A percentile compares a stretch with the other conserved stretches of the same genome.
These are phyloP conservation scores for Drosophila yakuba DNA, from an alignment of 1,140 invertebrate species.

Conservation along the genomic window DNA sequence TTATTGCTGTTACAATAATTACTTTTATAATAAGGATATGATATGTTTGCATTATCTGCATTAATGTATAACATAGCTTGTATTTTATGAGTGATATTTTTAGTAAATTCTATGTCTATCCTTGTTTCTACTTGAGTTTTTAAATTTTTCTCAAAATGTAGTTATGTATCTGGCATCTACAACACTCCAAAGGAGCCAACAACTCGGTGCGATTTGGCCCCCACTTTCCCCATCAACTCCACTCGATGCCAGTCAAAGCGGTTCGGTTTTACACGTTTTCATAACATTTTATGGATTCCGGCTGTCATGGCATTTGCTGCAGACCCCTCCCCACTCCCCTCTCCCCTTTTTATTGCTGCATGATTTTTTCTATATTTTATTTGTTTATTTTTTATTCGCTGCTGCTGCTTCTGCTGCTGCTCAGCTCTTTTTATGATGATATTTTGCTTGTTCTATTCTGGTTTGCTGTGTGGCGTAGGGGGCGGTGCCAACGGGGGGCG, in stretches of 20 bases:
- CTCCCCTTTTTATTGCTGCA: constrained; percentile 46
- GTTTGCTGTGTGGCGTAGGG: constrained; percentile 10
- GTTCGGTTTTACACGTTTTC: constrained; percentile 58
- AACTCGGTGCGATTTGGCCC: constrained; percentile 15
- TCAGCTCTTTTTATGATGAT: constrained; percentile 49
- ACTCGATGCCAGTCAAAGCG: constrained; percentile 18
- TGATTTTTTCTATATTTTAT: constrained; percentile 61
- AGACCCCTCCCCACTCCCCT: constrained; percentile 9
- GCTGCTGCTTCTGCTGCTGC: constrained; percentile 20
- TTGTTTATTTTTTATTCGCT: constrained; percentile 44
- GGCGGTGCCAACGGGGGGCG: not conserved
- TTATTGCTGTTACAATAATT: too few species aligned
- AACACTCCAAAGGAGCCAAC: constrained; percentile 17
- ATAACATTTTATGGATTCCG: constrained; percentile 71
- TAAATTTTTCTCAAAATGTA: constrained; percentile 15
- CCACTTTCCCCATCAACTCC: not conserved
- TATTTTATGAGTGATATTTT: not conserved
- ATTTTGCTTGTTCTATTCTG: constrained; percentile 34
- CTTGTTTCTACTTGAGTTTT: not conserved
- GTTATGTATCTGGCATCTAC: constrained; percentile 31
- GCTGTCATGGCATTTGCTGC: constrained; percentile 40
- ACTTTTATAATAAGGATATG: too few species aligned
- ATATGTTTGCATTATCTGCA: not conserved
- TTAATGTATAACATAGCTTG: not conserved
- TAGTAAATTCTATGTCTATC: too few species aligned